phyloP scores from a whole-genome alignment of 2,888 invertebrate genomes.

The Marronus borbonicus region DNA sequence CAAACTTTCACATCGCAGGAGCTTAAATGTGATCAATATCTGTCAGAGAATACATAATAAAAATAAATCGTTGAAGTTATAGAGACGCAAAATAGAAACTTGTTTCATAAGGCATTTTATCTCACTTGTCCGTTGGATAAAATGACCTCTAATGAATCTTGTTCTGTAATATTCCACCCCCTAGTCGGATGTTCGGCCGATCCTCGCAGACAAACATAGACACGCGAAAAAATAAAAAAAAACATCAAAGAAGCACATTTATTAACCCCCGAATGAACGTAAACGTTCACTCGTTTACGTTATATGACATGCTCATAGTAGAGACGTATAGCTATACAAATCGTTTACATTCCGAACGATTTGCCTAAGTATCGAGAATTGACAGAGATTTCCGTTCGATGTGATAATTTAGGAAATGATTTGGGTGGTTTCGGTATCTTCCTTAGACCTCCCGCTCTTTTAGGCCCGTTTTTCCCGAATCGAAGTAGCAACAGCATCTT shows the following conservation, averaged over 20 bases:
- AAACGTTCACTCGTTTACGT: background rate
- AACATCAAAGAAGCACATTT: conserved; percentile 4
- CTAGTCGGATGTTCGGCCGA: conserved; percentile 8
- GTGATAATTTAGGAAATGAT: conserved; percentile 18
- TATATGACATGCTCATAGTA: conserved; percentile 20
- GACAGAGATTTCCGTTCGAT: conserved; percentile 17
- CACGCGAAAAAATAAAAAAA: background rate
- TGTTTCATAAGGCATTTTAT: no score
- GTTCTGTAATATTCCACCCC: background rate
- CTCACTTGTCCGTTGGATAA: no score
- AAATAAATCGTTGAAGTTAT: no score
- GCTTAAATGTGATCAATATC: no score
- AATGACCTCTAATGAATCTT: no score
- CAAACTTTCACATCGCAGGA: no score
- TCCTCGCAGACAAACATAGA: background rate
- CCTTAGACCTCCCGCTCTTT: background rate
- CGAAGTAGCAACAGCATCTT: background rate
- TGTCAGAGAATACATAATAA: no score
- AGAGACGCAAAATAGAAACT: no score
- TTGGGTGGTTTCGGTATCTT: background rate
- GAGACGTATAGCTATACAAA: conserved; percentile 10
- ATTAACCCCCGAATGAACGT: conserved; percentile 22
- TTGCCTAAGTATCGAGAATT: conserved; percentile 13
- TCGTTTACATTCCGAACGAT: conserved; percentile 22
- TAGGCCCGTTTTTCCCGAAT: background rate